Evolutionary conservation across 2,888 invertebrate genomes (phyloP).

Genomic region (Luffia ferchaultella): DNA sequence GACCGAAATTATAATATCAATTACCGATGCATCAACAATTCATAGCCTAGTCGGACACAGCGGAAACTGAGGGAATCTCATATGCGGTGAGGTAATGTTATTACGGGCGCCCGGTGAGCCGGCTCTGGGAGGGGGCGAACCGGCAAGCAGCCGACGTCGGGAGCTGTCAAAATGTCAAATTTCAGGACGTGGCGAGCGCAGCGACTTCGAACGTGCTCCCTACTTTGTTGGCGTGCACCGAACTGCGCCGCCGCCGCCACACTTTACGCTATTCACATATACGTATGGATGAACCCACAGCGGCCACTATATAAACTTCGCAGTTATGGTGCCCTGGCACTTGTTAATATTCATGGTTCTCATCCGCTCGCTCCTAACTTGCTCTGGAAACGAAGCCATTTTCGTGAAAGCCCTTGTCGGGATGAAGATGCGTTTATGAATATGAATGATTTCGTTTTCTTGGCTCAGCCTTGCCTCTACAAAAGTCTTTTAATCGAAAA

Average conservation of each 20-base stretch:
- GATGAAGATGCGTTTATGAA: constrained; percentile 40
- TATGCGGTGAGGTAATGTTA: constrained; percentile 42
- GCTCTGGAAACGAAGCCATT: constrained; percentile 52
- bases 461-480: constrained; percentile 33
- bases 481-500: too few relatives aligned
- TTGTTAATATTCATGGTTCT: constrained; percentile 66
- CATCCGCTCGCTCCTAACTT: constrained; percentile 26
- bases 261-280: too few relatives aligned
- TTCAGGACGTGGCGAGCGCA: constrained; percentile 58
- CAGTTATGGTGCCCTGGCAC: constrained; percentile 53
- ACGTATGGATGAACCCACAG: too few relatives aligned
- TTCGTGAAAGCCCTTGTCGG: constrained; percentile 48
- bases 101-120: constrained; percentile 32
- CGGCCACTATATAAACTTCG: too few relatives aligned
- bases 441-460: constrained; percentile 58
- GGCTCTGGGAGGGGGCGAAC: constrained; percentile 23
- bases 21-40: constrained; percentile 66
- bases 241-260: not conserved
- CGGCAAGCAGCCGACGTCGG: constrained; percentile 53
- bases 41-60: constrained; percentile 61
- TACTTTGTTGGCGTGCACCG: constrained; percentile 49
- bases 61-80: constrained; percentile 55
- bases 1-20: constrained; percentile 64
- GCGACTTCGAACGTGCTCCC: constrained; percentile 62
- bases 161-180: constrained; percentile 69